Evolutionary conservation across 1,140 invertebrate species (phyloP), one percentile per base, ranked within the genome.

Genomic region (Coenobita brevimanus): DNA sequence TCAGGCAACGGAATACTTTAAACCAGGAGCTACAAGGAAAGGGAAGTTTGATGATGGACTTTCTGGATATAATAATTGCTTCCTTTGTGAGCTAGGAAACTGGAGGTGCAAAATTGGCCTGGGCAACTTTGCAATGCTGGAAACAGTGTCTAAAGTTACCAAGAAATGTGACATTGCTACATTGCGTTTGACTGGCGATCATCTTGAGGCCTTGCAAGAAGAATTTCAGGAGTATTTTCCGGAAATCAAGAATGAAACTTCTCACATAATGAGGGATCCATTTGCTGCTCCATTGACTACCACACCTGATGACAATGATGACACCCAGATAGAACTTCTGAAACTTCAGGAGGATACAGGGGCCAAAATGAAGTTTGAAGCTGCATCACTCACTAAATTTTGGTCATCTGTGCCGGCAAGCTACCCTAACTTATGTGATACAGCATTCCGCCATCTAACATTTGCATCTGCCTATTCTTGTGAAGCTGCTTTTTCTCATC

Each of bases 1-100:
- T 71, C 62, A 78, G 21, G 69, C 78, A 86, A 33, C 62, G 69
- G 73, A 86, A 78, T 54, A 86, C 62, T 46, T 43, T 81, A 1
- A 86, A 69, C 78, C 62, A 78, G 43, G 78, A 86, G 69, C 64
- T 86, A 1, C 62, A 79, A 79, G 38, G 60, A 46, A 79, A 86
- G n/a, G 64, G 71, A 82, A 71, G 43, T 24, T 71, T 82, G 21
- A 71, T 82, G 67, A 67, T 69, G 3, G 81, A 64, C 30, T 82
- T 82, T 79, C 43, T 57, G 76, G 76, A 13, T 36, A 75, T 46
- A 67, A 71, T 82, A n/a, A 78, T 69, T 36, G 62, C 15, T 78
- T 69, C 69, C 17, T 67, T 67, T 82, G n/a, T n/a, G n/a, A n/a
- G n/a, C 80, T 60, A 67, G 69, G 69, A 41, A 75, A 73, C 41